Percentiles rank a stretch among this genome's conserved stretches.
Evolutionary conservation across 2,113 vertebrate species (phyloP).

Genomic region (Tetrax tetrax): DNA sequence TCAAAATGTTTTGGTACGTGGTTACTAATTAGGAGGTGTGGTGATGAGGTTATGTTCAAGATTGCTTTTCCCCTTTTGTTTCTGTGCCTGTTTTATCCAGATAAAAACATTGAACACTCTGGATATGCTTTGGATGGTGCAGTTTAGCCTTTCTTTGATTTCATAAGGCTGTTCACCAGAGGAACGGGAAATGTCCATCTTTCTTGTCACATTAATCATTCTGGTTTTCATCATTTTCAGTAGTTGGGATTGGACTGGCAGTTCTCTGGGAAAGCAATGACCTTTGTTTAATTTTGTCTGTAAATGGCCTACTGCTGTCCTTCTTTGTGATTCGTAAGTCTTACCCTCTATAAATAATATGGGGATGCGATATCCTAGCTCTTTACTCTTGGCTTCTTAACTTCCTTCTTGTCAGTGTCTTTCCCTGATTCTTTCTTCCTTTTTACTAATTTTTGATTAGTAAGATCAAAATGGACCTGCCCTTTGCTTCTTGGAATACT

Average conservation of each 20-base stretch:
- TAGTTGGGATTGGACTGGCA: background rate
- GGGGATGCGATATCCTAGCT: background rate
- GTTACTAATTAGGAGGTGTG: background rate
- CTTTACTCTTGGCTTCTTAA: background rate
- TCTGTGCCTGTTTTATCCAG: background rate
- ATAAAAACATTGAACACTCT: background rate
- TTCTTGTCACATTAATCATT: background rate
- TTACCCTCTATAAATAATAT: background rate
- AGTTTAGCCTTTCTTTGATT: background rate
- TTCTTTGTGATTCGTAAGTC: background rate
- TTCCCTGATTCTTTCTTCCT: background rate
- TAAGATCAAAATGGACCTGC: background rate
- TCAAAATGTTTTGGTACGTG: background rate
- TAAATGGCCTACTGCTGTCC: background rate
- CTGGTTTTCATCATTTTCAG: background rate
- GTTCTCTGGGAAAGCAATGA: background rate
- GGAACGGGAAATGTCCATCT: background rate
- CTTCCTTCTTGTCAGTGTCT: background rate
- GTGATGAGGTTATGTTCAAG: background rate
- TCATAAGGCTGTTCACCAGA: background rate
- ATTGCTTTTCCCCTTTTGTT: background rate
- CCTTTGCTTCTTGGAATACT: background rate
- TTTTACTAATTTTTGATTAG: background rate
- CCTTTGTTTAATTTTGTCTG: background rate
- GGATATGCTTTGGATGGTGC: background rate